Conservation (phyloP, 1,140 invertebrate species). For the Hylyphantes graminicola region DNA sequence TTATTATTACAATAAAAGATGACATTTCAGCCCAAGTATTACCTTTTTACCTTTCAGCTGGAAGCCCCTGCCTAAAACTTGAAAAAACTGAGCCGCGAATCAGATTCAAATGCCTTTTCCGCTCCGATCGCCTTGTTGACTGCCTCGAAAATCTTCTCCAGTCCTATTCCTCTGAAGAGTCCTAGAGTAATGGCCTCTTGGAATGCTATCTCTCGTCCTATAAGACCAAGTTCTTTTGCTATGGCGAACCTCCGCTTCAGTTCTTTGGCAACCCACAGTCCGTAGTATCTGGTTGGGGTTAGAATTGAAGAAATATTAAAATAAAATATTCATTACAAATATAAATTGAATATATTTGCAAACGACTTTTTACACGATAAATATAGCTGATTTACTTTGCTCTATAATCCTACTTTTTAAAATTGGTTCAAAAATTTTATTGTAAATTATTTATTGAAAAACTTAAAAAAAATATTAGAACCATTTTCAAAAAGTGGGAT, state of each 20-base stretch:
- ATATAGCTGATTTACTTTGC: too few species aligned
- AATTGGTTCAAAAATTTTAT: too few species aligned
- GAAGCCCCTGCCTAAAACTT: conserved; percentile 15
- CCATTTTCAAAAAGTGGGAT: too few species aligned
- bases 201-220: conserved; percentile 34
- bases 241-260: conserved; percentile 41
- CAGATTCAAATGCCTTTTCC: conserved; percentile 20
- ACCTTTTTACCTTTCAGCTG: neutral
- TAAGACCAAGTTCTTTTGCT: conserved; percentile 36
- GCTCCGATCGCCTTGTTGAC: conserved; percentile 30
- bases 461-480: too few species aligned
- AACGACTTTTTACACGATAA: too few species aligned
- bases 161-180: conserved; percentile 45
- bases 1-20: neutral
- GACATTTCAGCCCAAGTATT: too few species aligned
- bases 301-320: too few species aligned
- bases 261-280: conserved; percentile 40
- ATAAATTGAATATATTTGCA: too few species aligned
- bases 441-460: too few species aligned
- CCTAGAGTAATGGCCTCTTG: conserved; percentile 46
- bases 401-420: too few species aligned
- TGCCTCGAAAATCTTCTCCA: conserved; percentile 37
- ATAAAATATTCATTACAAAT: too few species aligned
- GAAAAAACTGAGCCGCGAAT: conserved; percentile 16
- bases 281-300: neutral